Conservation (phyloP, 1,140 invertebrate species). For the Drosophila triauraria region DNA sequence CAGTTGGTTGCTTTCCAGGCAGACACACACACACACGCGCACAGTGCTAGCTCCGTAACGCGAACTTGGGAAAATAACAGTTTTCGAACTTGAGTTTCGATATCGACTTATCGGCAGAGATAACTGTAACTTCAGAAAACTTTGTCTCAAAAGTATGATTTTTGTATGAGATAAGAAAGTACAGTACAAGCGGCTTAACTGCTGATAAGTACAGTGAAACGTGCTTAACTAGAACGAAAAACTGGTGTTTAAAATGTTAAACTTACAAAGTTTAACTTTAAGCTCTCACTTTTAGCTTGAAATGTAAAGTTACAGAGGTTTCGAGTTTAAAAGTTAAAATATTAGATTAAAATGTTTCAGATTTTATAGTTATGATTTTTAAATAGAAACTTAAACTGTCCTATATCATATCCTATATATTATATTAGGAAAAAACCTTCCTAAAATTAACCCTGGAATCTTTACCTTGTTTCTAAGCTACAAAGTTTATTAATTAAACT, state of each 20-base stretch:
- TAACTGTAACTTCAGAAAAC: background rate
- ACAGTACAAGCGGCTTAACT: background rate
- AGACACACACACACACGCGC: background rate
- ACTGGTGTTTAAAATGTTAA: background rate
- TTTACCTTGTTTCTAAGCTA: too few species aligned
- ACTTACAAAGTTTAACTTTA: background rate
- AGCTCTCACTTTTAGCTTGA: background rate
- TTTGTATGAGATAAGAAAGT: background rate
- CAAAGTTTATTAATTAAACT: too few species aligned
- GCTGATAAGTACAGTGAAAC: background rate
- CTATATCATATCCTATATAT: too few species aligned
- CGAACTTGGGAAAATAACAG: background rate
- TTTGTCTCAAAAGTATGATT: background rate
- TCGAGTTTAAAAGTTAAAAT: too few species aligned
- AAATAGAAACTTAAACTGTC: too few species aligned
- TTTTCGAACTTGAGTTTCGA: background rate
- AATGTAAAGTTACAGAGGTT: too few species aligned
- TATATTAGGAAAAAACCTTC: rapidly evolving
- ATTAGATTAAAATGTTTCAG: too few species aligned
- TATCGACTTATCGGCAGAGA: background rate
- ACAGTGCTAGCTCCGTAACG: background rate
- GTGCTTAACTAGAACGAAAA: background rate
- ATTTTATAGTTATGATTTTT: too few species aligned
- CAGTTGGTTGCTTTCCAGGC: conserved; percentile 21
- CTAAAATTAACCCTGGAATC: too few species aligned